A percentile compares a stretch with the other conserved stretches of the same genome.
These are phyloP conservation scores for Philonicus albiceps DNA, from an alignment of 2,888 invertebrate genomes.

Conservation along the genomic window DNA sequence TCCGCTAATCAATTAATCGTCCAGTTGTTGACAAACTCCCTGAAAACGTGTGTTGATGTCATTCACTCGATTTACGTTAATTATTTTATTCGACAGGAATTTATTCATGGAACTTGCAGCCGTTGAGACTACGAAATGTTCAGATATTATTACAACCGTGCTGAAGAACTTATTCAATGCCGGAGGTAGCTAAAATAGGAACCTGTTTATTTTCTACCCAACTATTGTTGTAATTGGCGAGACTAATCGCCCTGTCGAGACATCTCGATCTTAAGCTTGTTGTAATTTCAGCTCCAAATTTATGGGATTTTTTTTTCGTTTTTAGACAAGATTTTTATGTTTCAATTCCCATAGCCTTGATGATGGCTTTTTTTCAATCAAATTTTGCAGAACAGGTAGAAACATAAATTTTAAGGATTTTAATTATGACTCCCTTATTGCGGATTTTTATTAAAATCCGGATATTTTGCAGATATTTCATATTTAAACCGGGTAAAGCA, in stretches of 20 bases:
- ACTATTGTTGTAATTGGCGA: neutral
- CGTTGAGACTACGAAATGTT: neutral
- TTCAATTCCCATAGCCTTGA: neutral
- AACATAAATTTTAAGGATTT: neutral
- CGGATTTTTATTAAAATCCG: neutral
- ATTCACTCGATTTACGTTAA: slow-evolving; percentile 13
- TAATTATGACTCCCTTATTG: neutral
- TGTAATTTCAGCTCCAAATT: neutral
- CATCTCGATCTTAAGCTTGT: neutral
- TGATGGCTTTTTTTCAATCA: neutral
- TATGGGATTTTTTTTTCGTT: neutral
- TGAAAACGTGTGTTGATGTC: neutral
- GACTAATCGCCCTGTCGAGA: neutral
- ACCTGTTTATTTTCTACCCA: neutral
- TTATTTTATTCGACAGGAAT: slow-evolving; percentile 29
- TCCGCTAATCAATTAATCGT: neutral
- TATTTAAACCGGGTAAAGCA: too few species aligned
- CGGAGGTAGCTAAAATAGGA: neutral
- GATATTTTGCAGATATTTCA: neutral
- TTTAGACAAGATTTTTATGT: neutral
- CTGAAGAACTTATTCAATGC: neutral
- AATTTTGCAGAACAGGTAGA: neutral
- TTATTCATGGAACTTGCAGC: neutral
- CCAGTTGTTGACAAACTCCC: neutral
- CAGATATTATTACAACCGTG: neutral